Conservation (phyloP, 2,797 vertebrate genomes). For the Chrysocyon brachyurus region DNA sequence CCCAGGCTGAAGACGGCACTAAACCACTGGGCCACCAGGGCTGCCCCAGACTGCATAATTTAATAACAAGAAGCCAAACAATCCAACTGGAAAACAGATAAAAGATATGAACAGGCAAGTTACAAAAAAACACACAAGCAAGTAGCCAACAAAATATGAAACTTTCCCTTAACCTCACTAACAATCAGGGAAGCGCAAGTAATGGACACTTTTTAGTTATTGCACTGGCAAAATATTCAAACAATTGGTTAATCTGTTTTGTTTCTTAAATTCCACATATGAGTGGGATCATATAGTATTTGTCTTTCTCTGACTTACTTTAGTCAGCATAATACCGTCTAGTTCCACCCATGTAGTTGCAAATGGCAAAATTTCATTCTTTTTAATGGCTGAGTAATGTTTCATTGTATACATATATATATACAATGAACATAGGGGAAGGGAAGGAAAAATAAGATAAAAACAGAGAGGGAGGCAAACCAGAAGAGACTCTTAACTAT, state of each 20-base stretch:
- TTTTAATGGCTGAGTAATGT: neutral
- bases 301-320: neutral
- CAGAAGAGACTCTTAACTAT: too few species aligned
- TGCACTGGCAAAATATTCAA: constrained; percentile 51
- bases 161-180: neutral
- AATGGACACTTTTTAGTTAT: constrained; percentile 50
- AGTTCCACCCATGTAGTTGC: neutral
- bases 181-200: constrained; percentile 47
- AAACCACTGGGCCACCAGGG: too few species aligned
- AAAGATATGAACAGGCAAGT: constrained; percentile 11
- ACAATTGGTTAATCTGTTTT: constrained; percentile 11
- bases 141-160: constrained; percentile 50
- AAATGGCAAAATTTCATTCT: neutral
- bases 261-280: neutral
- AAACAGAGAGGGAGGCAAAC: too few species aligned
- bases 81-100: constrained; percentile 21
- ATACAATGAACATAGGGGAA: too few species aligned
- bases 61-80: constrained; percentile 29
- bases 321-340: neutral
- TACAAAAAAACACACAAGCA: constrained; percentile 9
- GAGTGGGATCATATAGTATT: neutral
- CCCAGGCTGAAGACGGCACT: too few species aligned
- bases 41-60: neutral
- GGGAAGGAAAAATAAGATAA: too few species aligned
- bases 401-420: too few species aligned